phyloP scores from a whole-genome alignment of 2,797 vertebrate species.

The Pipistrellus nathusii region DNA sequence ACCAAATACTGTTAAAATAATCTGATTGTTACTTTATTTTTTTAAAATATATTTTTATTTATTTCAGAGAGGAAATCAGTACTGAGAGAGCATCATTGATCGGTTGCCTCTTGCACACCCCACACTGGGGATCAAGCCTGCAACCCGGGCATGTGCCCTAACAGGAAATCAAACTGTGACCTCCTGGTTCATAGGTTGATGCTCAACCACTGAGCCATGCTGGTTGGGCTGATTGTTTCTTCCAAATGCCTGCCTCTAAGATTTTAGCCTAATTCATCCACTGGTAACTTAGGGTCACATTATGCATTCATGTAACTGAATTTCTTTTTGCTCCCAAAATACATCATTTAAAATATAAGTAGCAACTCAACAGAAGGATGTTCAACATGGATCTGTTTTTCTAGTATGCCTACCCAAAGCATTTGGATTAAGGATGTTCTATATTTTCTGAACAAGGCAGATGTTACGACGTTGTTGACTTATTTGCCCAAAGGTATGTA shows the following conservation, averaged over 20 bases:
- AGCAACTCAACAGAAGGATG: constrained; percentile 21
- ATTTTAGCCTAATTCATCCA: constrained; percentile 31
- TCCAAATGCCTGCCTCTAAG: background rate
- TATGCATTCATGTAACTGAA: constrained; percentile 6
- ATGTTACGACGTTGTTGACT: constrained; percentile 51
- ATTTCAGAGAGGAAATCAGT: too few species aligned
- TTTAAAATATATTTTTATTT: too few species aligned
- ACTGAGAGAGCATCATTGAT: too few species aligned
- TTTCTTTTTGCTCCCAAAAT: constrained; percentile 14
- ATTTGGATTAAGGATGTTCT: constrained; percentile 37
- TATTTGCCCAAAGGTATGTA: constrained; percentile 10
- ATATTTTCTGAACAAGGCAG: background rate
- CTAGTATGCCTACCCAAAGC: background rate
- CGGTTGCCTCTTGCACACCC: too few species aligned
- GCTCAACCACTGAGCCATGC: too few species aligned
- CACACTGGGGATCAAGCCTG: too few species aligned
- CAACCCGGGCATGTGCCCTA: too few species aligned
- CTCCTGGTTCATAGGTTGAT: too few species aligned
- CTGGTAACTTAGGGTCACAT: background rate
- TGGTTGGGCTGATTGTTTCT: background rate
- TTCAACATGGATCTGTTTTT: background rate
- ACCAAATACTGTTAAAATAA: constrained; percentile 16
- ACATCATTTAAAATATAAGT: constrained; percentile 60
- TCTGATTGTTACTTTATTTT: background rate
- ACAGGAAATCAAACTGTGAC: too few species aligned